These are phyloP conservation scores for Drosophila birchii DNA, from an alignment of 2,888 invertebrate species.

Conservation along the genomic window DNA sequence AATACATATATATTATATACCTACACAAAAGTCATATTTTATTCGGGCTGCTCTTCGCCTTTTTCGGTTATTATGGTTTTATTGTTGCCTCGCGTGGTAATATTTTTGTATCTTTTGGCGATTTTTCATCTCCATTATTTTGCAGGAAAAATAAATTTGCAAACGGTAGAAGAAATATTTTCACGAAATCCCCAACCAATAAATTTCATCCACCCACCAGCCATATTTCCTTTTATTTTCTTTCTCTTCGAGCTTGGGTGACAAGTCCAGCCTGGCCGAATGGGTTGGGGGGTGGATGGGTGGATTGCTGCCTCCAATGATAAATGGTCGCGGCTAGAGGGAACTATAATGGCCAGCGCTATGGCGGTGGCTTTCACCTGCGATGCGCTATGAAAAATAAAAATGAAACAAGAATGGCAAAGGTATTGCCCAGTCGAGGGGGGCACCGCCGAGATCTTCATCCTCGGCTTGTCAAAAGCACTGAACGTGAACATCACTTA, in stretches of 20 bases:
- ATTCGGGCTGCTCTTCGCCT: constrained; percentile 30
- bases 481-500: constrained; percentile 73
- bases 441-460: constrained; percentile 31
- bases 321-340: constrained; percentile 73
- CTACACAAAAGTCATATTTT: constrained; percentile 38
- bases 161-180: constrained; percentile 70
- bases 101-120: constrained; percentile 49
- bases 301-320: constrained; percentile 51
- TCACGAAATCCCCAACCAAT: constrained; percentile 67
- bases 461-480: constrained; percentile 69
- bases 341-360: constrained; percentile 68
- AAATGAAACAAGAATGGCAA: constrained; percentile 36
- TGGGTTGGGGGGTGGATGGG: constrained; percentile 5
- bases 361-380: constrained; percentile 72
- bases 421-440: constrained; percentile 9
- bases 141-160: constrained; percentile 75
- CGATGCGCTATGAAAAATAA: constrained; percentile 42
- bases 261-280: constrained; percentile 62
- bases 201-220: constrained; percentile 59
- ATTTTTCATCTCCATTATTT: constrained; percentile 75
- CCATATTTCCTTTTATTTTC: constrained; percentile 28
- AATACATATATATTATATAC: too few species aligned
- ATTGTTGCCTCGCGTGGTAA: constrained; percentile 43
- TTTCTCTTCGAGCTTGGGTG: constrained; percentile 51
- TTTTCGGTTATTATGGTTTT: constrained; percentile 47